Conservation (phyloP, 2,888 invertebrate genomes). For the Drosophila suboccidentalis region DNA sequence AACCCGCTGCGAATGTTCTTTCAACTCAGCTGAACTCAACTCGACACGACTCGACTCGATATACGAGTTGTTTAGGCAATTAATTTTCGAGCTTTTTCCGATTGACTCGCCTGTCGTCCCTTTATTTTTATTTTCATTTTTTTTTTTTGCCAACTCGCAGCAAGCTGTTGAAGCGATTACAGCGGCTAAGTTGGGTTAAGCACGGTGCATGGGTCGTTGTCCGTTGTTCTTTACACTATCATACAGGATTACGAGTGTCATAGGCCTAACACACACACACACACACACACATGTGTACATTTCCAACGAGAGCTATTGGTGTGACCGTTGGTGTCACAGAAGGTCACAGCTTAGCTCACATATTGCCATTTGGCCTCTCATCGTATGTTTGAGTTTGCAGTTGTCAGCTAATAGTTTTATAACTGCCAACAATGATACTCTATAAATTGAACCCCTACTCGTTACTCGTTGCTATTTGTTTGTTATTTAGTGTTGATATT, state of each 20-base stretch:
- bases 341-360: conserved; percentile 47
- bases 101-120: conserved; percentile 49
- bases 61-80: conserved; percentile 63
- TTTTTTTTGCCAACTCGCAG: conserved; percentile 15
- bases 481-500: not conserved
- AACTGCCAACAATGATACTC: conserved; percentile 26
- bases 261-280: conserved; percentile 24
- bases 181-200: conserved; percentile 55
- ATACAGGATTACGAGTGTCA: conserved; percentile 53
- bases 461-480: not conserved
- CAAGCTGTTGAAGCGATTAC: conserved; percentile 55
- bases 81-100: conserved; percentile 63
- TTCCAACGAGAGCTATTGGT: conserved; percentile 6
- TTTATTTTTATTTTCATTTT: not conserved
- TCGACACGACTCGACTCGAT: conserved; percentile 12
- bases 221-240: conserved; percentile 52
- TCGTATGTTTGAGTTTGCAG: conserved; percentile 7
- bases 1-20: conserved; percentile 25
- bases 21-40: conserved; percentile 8
- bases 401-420: conserved; percentile 38
- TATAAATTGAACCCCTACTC: conserved; percentile 9
- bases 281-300: not conserved
- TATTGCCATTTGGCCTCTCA: conserved; percentile 32
- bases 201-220: conserved; percentile 38
- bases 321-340: conserved; percentile 38